Evolutionary conservation across 2,888 invertebrate species (phyloP).

Genomic region (Drosophila eohydei): DNA sequence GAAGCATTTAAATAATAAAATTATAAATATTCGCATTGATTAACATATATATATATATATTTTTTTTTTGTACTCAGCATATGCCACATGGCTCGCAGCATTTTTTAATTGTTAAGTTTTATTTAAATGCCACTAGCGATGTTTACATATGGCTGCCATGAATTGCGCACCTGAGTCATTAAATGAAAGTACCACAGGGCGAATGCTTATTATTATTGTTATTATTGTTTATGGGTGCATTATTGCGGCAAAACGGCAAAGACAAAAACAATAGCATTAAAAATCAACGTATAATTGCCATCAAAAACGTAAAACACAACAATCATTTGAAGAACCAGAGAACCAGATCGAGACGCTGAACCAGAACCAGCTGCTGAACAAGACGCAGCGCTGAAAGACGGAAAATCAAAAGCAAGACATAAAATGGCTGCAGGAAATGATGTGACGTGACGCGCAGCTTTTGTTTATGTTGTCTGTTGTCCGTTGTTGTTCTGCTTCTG

Average conservation of each 20-base stretch:
- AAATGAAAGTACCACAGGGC: conserved; percentile 48
- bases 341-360: conserved; percentile 7
- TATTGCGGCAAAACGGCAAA: conserved; percentile 29
- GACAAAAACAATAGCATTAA: conserved; percentile 18
- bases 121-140: conserved; percentile 27
- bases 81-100: not conserved
- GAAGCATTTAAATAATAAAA: too few species aligned
- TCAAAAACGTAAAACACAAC: conserved; percentile 28
- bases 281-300: conserved; percentile 66
- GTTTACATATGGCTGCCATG: conserved; percentile 51
- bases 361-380: conserved; percentile 3
- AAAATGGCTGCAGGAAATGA: conserved; percentile 74
- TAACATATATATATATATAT: not conserved
- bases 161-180: conserved; percentile 46
- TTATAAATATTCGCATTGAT: not conserved
- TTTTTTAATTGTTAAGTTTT: conserved; percentile 30
- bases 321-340: not conserved
- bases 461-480: conserved; percentile 55
- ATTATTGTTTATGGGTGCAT: conserved; percentile 29
- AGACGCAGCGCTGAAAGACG: not conserved
- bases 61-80: too few species aligned
- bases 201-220: conserved; percentile 45
- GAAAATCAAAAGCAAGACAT: conserved; percentile 66
- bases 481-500: conserved; percentile 7
- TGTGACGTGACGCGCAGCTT: conserved; percentile 68